Evolutionary conservation across 2,113 vertebrate genomes (phyloP).

Genomic region (Tragelaphus strepsiceros): DNA sequence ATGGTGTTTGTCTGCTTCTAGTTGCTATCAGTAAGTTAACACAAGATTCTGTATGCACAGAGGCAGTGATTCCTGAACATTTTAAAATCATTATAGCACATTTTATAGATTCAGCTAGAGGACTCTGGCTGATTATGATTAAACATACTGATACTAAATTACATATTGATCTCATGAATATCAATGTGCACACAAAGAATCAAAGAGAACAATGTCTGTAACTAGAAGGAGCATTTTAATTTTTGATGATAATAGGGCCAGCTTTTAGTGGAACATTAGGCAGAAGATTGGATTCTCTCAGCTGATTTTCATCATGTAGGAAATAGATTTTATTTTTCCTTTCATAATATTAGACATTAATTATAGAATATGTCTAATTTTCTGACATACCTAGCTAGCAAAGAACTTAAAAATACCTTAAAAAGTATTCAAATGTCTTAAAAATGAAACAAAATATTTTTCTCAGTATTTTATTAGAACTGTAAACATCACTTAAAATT

Average conservation of each 20-base stretch:
- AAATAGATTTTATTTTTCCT: conserved; percentile 38
- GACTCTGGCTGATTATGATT: conserved; percentile 78
- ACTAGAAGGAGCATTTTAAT: conserved; percentile 71
- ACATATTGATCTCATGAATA: conserved; percentile 82
- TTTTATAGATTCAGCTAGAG: conserved; percentile 78
- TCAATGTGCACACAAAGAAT: conserved; percentile 64
- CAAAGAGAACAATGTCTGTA: conserved; percentile 71
- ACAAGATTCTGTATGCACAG: conserved; percentile 79
- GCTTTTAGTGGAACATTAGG: conserved; percentile 1
- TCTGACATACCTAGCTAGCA: conserved; percentile 23
- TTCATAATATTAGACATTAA: conserved; percentile 47
- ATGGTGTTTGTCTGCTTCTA: conserved; percentile 85
- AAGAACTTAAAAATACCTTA: neutral
- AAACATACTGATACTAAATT: conserved; percentile 78
- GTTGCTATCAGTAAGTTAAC: conserved; percentile 86
- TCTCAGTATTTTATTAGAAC: neutral
- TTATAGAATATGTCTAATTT: neutral
- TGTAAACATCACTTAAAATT: conserved; percentile 17
- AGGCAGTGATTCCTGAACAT: conserved; percentile 81
- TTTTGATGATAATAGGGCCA: conserved; percentile 62
- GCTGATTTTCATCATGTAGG: conserved; percentile 2
- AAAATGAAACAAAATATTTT: conserved; percentile 16
- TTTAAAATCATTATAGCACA: conserved; percentile 80
- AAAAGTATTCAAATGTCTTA: neutral
- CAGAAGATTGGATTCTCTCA: neutral